phyloP scores from a whole-genome alignment of 2,797 vertebrate genomes.

The Labeo calbasu region DNA sequence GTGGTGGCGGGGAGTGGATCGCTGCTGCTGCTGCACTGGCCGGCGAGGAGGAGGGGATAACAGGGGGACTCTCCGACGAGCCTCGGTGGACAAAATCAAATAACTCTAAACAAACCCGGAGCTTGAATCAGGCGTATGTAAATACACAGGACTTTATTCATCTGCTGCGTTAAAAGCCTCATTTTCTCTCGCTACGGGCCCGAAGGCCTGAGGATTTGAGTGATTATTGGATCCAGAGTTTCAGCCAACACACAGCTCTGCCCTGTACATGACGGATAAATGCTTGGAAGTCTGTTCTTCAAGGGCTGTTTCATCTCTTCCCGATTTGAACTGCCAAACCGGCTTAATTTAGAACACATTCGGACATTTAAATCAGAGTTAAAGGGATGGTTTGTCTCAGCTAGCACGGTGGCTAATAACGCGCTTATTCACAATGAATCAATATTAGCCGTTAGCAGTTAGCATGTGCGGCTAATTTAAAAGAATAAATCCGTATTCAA shows the following conservation, averaged over 20 bases:
- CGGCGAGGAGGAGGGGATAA: constrained; percentile 62
- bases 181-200: neutral
- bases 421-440: constrained; percentile 45
- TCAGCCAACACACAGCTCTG: constrained; percentile 19
- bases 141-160: constrained; percentile 25
- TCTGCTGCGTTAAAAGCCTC: neutral
- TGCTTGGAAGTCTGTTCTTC: constrained; percentile 10
- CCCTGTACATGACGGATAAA: constrained; percentile 27
- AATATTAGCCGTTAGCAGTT: constrained; percentile 46
- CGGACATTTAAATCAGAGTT: constrained; percentile 56
- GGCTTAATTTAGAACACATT: constrained; percentile 22
- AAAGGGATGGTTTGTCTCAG: constrained; percentile 50
- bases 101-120: constrained; percentile 36
- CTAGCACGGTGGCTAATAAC: constrained; percentile 61
- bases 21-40: constrained; percentile 51
- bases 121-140: neutral
- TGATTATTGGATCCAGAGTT: constrained; percentile 38
- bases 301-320: rapidly evolving
- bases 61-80: constrained; percentile 38
- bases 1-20: constrained; percentile 54
- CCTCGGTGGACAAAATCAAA: constrained; percentile 33
- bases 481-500: neutral
- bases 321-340: constrained; percentile 30
- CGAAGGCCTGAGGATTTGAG: constrained; percentile 47
- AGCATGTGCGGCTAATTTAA: constrained; percentile 25